Evolutionary conservation across 2,113 vertebrate genomes (phyloP).

Genomic region (Aplodontia rufa): DNA sequence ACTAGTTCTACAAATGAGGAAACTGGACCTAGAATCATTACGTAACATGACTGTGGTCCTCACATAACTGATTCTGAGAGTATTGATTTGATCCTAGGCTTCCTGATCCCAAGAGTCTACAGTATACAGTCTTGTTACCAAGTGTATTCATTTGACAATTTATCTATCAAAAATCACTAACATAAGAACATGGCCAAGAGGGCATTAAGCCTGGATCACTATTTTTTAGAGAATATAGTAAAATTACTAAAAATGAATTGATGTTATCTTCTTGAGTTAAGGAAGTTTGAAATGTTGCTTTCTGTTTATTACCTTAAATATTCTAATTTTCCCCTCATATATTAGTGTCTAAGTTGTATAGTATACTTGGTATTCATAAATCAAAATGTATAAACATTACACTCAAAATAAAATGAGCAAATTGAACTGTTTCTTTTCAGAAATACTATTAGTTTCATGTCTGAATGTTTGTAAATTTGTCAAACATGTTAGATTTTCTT

Average conservation of each 20-base stretch:
- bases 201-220: background rate
- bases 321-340: background rate
- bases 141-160: background rate
- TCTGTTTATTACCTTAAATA: background rate
- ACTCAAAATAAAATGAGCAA: constrained; percentile 12
- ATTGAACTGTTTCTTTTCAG: constrained; percentile 6
- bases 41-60: background rate
- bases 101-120: background rate
- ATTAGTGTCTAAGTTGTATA: background rate
- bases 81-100: background rate
- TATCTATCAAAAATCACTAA: background rate
- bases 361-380: background rate
- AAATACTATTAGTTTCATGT: background rate
- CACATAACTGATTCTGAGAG: rapidly evolving
- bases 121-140: background rate
- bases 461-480: background rate
- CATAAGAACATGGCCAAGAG: background rate
- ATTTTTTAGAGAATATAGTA: background rate
- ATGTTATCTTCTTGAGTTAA: background rate
- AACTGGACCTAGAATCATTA: background rate
- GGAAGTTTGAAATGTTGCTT: background rate
- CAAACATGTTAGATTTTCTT: background rate
- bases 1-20: background rate
- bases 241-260: background rate
- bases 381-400: background rate